A percentile compares a stretch with the other conserved stretches of the same genome.
phyloP scores from a whole-genome alignment of 2,797 vertebrate species.

The Phylloscopus collybita region DNA sequence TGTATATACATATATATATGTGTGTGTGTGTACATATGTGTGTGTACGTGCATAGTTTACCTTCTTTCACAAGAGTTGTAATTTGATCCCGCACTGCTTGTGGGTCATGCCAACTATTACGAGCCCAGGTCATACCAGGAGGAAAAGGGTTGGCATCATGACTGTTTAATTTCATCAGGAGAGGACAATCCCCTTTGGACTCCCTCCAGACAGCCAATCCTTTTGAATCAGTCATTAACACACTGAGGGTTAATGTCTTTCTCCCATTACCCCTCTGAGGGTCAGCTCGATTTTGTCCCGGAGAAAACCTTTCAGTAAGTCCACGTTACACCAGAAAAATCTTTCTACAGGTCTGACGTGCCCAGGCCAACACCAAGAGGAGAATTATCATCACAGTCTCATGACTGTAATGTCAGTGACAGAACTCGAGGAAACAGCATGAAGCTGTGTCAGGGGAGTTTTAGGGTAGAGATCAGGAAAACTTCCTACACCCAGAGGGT shows the following conservation, averaged over 20 bases:
- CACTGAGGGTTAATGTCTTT: background rate
- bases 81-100: background rate
- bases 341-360: background rate
- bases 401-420: background rate
- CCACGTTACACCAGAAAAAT: background rate
- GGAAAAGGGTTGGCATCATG: background rate
- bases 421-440: background rate
- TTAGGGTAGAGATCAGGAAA: background rate
- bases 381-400: background rate
- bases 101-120: background rate
- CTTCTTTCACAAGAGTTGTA: background rate
- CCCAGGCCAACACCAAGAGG: background rate
- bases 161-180: background rate
- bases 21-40: fast-evolving
- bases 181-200: fast-evolving
- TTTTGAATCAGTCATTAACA: background rate
- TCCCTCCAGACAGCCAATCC: background rate
- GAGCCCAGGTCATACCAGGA: fast-evolving
- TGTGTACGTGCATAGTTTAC: no score
- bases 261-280: background rate
- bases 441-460: background rate
- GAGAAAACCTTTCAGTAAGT: background rate
- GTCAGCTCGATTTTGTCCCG: background rate
- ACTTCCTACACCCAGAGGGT: background rate
- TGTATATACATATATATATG: fast-evolving